phyloP scores from a whole-genome alignment of 2,888 invertebrate genomes.

The Emmelina monodactyla region DNA sequence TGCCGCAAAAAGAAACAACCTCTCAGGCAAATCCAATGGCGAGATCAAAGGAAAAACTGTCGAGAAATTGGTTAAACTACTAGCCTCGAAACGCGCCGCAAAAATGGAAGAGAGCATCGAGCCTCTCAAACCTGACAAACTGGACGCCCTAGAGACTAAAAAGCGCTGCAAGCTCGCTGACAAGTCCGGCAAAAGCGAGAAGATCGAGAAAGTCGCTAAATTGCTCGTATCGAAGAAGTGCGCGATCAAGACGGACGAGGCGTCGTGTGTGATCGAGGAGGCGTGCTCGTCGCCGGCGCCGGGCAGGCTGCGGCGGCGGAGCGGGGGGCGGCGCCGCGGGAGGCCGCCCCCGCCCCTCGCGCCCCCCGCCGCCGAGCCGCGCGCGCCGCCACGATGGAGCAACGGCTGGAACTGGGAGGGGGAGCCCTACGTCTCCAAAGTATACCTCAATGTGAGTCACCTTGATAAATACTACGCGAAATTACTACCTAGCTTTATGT shows the following conservation, averaged over 20 bases:
- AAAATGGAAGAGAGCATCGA: conserved; percentile 6
- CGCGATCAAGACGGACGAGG: conserved; percentile 50
- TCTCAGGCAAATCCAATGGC: conserved; percentile 11
- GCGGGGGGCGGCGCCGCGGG: conserved; percentile 20
- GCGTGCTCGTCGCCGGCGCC: conserved; percentile 32
- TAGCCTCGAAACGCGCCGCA: conserved; percentile 10
- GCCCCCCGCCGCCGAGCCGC: conserved; percentile 21
- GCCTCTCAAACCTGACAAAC: conserved; percentile 17
- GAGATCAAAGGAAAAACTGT: conserved; percentile 11
- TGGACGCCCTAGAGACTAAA: neutral
- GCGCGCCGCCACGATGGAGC: conserved; percentile 71
- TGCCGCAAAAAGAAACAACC: conserved; percentile 6
- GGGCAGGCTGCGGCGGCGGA: conserved; percentile 24
- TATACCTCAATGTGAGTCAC: conserved; percentile 87
- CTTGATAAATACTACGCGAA: too few species aligned
- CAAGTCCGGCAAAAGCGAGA: conserved; percentile 41
- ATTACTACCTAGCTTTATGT: too few species aligned
- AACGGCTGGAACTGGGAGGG: conserved; percentile 95
- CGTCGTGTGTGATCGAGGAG: conserved; percentile 40
- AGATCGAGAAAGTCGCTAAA: conserved; percentile 50
- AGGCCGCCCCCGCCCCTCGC: conserved; percentile 16
- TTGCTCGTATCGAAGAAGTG: conserved; percentile 49
- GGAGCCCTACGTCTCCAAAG: conserved; percentile 80
- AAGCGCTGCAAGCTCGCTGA: conserved; percentile 37
- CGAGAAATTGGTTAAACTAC: conserved; percentile 8